Evolutionary conservation across 2,113 vertebrate genomes (phyloP).

Genomic region (Pristiophorus japonicus): DNA sequence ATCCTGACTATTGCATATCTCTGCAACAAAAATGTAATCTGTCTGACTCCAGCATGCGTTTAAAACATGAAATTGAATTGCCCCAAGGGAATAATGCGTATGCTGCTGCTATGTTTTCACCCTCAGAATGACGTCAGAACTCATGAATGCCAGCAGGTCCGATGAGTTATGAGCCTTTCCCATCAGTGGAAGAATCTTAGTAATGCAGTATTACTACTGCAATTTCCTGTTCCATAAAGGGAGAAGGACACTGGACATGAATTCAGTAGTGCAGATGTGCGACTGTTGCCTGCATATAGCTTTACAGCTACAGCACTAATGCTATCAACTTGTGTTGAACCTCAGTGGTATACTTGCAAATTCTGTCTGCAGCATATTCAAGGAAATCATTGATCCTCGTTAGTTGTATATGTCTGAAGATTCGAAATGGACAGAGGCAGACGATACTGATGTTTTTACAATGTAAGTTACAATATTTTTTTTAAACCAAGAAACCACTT

Average conservation of each 20-base stretch:
- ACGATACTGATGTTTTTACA: neutral
- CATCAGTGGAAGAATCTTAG: neutral
- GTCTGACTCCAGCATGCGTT: neutral
- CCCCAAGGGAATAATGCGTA: neutral
- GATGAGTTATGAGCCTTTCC: conserved; percentile 22
- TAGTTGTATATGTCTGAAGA: neutral
- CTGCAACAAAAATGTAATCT: neutral
- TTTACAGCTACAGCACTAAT: neutral
- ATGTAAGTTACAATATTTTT: neutral
- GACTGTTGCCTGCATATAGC: neutral
- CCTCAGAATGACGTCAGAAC: neutral
- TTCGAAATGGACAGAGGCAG: neutral
- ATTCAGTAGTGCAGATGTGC: neutral
- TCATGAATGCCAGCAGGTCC: neutral
- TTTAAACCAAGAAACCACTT: neutral
- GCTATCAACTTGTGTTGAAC: neutral
- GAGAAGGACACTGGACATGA: neutral
- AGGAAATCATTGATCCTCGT: neutral
- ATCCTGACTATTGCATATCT: neutral
- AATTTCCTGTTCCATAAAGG: neutral
- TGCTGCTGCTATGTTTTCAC: neutral
- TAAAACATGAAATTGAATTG: neutral
- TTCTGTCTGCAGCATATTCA: neutral
- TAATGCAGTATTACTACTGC: conserved; percentile 24
- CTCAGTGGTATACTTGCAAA: neutral